Conservation (phyloP, 2,888 invertebrate species). For the Camponotus fellah region DNA sequence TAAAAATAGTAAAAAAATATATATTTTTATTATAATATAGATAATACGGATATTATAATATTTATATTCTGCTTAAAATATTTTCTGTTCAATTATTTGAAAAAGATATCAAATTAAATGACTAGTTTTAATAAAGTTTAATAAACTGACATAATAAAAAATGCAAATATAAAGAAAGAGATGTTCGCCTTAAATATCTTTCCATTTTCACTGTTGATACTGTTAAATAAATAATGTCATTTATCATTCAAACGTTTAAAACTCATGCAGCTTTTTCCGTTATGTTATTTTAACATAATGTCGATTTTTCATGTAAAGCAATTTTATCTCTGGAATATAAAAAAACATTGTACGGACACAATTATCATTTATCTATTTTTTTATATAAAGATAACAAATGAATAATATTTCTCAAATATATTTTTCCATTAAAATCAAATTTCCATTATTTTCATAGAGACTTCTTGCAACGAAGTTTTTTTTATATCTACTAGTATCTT, state of each 20-base stretch:
- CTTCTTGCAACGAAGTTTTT: conserved; percentile 2
- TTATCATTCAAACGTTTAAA: conserved; percentile 8
- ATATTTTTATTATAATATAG: neutral
- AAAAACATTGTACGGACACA: neutral
- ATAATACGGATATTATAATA: neutral
- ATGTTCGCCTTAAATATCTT: conserved; percentile 4
- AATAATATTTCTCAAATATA: conserved; percentile 11
- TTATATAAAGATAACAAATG: neutral
- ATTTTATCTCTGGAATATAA: conserved; percentile 10
- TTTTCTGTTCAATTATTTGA: neutral
- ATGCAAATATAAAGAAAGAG: neutral
- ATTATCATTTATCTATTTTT: neutral
- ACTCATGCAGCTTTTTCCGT: neutral
- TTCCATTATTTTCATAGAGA: conserved; percentile 3
- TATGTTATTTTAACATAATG: conserved; percentile 28
- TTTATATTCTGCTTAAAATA: conserved; percentile 1
- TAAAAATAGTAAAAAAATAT: neutral
- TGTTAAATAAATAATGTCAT: conserved; percentile 24
- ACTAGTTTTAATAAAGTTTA: neutral
- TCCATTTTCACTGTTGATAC: neutral
- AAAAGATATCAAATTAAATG: neutral
- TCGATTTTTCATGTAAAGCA: neutral
- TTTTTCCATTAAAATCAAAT: neutral
- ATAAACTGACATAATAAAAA: neutral
- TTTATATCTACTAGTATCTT: conserved; percentile 22